Conservation (phyloP, 2,113 vertebrate genomes). For the Pluvialis apricaria region DNA sequence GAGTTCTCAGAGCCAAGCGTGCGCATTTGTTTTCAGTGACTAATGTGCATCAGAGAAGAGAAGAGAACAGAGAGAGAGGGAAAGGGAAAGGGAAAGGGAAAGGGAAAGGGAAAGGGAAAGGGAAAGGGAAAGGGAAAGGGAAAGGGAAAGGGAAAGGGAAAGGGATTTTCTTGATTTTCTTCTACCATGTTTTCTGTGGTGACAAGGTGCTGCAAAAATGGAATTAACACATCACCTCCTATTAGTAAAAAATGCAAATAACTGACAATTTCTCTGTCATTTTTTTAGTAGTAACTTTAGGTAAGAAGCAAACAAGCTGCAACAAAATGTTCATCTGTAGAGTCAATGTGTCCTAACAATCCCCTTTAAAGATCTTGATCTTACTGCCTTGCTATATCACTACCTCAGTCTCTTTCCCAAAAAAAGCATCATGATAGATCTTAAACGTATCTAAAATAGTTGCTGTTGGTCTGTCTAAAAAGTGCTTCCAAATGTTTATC, state of each 20-base stretch:
- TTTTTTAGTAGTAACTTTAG: background rate
- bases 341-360: background rate
- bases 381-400: background rate
- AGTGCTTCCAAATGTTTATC: background rate
- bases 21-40: background rate
- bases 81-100: too few species aligned
- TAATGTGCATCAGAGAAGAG: background rate
- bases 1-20: background rate
- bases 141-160: too few species aligned
- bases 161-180: background rate
- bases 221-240: background rate
- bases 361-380: background rate
- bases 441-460: background rate
- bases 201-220: background rate
- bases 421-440: background rate
- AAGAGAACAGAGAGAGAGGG: too few species aligned
- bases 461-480: background rate
- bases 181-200: background rate
- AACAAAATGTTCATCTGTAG: background rate
- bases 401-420: background rate
- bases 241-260: background rate
- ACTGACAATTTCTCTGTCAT: background rate
- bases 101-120: too few species aligned
- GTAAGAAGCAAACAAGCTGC: background rate
- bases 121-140: too few species aligned